phyloP scores from a whole-genome alignment of 2,113 vertebrate genomes.

The Phasianus colchicus region DNA sequence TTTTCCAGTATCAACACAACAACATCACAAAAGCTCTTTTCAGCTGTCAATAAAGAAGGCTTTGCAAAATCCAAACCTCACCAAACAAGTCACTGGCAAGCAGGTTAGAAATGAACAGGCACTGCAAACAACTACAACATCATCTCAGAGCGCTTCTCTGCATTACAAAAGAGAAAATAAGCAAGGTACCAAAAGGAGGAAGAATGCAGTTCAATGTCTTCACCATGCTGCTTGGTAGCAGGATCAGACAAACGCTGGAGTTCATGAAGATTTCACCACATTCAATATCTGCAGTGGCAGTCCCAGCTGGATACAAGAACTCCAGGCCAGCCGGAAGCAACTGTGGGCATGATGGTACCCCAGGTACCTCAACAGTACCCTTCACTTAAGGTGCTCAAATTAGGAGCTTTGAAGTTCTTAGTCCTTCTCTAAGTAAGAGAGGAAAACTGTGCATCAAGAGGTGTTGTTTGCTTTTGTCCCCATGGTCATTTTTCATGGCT shows the following conservation, averaged over 20 bases:
- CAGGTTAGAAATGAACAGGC: slow-evolving; percentile 12
- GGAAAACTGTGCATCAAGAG: not conserved
- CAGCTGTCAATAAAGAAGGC: not conserved
- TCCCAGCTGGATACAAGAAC: not conserved
- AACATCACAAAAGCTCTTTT: not conserved
- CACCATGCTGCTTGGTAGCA: not conserved
- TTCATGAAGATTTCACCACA: not conserved
- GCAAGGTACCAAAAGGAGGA: not conserved
- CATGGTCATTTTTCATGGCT: not conserved
- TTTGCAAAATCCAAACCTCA: not conserved
- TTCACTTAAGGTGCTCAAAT: not conserved
- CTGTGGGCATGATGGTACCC: not conserved
- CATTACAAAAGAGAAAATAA: not conserved
- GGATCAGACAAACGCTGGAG: not conserved
- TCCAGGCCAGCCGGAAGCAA: not conserved
- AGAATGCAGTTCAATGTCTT: not conserved
- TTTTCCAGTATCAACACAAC: not conserved
- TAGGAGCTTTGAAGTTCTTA: not conserved
- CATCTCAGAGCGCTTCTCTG: not conserved
- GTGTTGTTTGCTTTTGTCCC: not conserved
- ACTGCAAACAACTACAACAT: not conserved
- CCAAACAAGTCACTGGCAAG: not conserved
- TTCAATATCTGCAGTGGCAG: not conserved
- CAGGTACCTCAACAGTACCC: not conserved
- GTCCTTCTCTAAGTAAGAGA: not conserved